Evolutionary conservation across 2,888 invertebrate species (phyloP).

Genomic region (Drosophila merina): DNA sequence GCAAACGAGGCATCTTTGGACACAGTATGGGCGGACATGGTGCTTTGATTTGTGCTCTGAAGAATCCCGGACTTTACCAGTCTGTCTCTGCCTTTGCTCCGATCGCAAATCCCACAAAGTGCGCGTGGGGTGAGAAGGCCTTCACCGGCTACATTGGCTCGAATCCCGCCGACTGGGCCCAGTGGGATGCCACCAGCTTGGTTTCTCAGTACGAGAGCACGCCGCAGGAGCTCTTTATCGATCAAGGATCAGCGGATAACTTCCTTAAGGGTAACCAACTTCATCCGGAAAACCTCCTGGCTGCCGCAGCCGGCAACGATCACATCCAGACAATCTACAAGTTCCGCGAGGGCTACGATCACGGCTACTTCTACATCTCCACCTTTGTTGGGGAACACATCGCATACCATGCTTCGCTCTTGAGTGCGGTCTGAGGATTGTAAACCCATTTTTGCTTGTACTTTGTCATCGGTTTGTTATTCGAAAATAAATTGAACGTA

Average conservation of each 20-base stretch:
- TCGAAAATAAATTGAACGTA: slow-evolving; percentile 17
- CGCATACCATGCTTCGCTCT: slow-evolving; percentile 92
- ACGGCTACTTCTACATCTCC: slow-evolving; percentile 96
- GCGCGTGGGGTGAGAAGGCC: slow-evolving; percentile 95
- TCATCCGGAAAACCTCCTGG: slow-evolving; percentile 92
- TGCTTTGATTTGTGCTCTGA: slow-evolving; percentile 94
- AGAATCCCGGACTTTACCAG: slow-evolving; percentile 94
- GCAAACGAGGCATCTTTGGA: slow-evolving; percentile 91
- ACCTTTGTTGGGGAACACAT: slow-evolving; percentile 97
- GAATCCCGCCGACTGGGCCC: slow-evolving; percentile 88
- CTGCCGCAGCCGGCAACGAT: slow-evolving; percentile 83
- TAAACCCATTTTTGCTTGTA: slow-evolving; percentile 1
- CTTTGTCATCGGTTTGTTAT: slow-evolving; percentile 12
- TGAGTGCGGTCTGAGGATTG: slow-evolving; percentile 83
- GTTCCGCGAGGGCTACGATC: slow-evolving; percentile 94
- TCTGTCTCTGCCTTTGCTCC: slow-evolving; percentile 98
- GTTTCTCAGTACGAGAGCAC: slow-evolving; percentile 93
- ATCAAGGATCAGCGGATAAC: slow-evolving; percentile 93
- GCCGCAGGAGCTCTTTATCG: slow-evolving; percentile 92
- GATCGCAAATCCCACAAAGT: slow-evolving; percentile 93
- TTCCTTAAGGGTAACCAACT: slow-evolving; percentile 90
- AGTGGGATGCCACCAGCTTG: slow-evolving; percentile 95
- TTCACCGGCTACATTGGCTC: slow-evolving; percentile 92
- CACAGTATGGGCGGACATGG: slow-evolving; percentile 99
- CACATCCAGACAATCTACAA: slow-evolving; percentile 89